Conservation (phyloP, 2,888 invertebrate genomes). For the Thelaira solivaga region DNA sequence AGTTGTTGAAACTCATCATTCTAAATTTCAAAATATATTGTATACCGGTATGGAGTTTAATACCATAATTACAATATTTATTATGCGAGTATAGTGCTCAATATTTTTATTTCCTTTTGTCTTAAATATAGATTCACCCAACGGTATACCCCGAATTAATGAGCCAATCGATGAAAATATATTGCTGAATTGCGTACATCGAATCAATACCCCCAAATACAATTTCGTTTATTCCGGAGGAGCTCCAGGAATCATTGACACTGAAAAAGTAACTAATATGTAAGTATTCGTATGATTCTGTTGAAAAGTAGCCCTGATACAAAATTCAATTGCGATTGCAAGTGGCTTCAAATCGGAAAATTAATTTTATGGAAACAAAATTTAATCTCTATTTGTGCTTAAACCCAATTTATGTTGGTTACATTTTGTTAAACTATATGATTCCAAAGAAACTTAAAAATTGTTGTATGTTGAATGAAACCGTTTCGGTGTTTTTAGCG, state of each 20-base stretch:
- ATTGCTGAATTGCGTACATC: not conserved
- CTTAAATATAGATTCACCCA: not conserved
- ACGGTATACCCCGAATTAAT: not conserved
- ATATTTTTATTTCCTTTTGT: not conserved
- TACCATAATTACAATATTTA: not conserved
- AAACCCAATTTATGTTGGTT: too few relatives aligned
- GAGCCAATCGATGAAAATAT: conserved; percentile 7
- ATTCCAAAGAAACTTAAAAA: too few relatives aligned
- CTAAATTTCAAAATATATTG: not conserved
- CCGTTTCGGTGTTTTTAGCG: too few relatives aligned
- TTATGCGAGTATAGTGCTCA: not conserved
- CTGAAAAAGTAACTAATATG: not conserved
- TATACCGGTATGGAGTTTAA: not conserved
- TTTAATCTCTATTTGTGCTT: too few relatives aligned
- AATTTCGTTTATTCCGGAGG: conserved; percentile 22
- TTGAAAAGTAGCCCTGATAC: too few relatives aligned
- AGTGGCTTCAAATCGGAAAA: too few relatives aligned
- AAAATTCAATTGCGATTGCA: too few relatives aligned
- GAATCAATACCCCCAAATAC: conserved; percentile 9
- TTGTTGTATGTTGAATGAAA: too few relatives aligned
- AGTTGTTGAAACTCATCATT: not conserved
- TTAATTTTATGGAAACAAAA: too few relatives aligned
- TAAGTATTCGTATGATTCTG: too few relatives aligned
- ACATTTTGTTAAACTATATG: too few relatives aligned
- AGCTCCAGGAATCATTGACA: conserved; percentile 6